phyloP scores from a whole-genome alignment of 2,888 invertebrate species.

The Podotricha telesiphe region DNA sequence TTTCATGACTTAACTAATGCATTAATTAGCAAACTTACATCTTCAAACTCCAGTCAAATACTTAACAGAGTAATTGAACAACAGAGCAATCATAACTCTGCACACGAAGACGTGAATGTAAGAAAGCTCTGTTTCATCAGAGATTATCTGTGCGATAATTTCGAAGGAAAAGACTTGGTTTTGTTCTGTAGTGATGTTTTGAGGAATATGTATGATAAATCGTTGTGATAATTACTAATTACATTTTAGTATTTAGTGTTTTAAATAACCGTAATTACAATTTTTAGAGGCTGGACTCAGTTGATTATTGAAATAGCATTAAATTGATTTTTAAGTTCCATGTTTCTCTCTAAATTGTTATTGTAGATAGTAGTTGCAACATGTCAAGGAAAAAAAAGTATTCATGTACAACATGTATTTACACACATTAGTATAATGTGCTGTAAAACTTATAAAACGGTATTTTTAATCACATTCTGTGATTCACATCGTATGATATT shows the following conservation, averaged over 20 bases:
- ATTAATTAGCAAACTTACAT: conserved; percentile 54
- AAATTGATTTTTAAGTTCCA: conserved; percentile 18
- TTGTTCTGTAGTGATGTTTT: conserved; percentile 65
- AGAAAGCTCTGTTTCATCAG: conserved; percentile 55
- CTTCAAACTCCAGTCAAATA: conserved; percentile 48
- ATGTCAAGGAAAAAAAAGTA: background rate
- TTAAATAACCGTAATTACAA: conserved; percentile 11
- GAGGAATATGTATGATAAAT: conserved; percentile 57
- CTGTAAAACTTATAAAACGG: background rate
- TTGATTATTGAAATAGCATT: background rate
- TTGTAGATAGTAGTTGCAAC: background rate
- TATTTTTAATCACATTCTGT: background rate
- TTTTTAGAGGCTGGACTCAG: conserved; percentile 26
- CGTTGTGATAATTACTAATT: conserved; percentile 29
- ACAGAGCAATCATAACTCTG: conserved; percentile 41
- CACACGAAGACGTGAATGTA: conserved; percentile 43
- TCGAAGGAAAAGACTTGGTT: conserved; percentile 59
- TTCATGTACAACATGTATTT: background rate
- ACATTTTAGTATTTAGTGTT: background rate
- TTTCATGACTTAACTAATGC: conserved; percentile 48
- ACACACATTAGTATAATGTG: background rate
- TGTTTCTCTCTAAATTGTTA: conserved; percentile 17
- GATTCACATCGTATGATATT: too few relatives aligned
- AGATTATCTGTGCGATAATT: conserved; percentile 59
- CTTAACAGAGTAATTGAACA: conserved; percentile 55